Conservation (phyloP, 2,797 vertebrate genomes). For the Tragelaphus oryx region DNA sequence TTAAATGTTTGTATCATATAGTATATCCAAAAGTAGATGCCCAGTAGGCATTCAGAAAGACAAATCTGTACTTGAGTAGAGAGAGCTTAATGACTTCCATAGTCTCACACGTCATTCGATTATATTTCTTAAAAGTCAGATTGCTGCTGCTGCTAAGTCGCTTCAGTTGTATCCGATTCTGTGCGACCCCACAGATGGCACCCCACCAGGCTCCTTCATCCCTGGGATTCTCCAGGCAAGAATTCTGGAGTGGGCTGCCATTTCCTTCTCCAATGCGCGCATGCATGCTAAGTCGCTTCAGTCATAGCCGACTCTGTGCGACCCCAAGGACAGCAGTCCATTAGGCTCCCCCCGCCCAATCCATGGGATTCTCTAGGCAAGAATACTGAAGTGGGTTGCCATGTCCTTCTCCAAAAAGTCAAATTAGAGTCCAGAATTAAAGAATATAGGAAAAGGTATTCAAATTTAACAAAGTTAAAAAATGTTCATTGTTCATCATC, state of each 20-base stretch:
- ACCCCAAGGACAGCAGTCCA: not conserved
- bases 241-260: not conserved
- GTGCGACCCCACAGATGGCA: not conserved
- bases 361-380: not conserved
- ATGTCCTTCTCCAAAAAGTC: not conserved
- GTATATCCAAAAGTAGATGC: not conserved
- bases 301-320: rapidly evolving
- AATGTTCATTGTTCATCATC: not conserved
- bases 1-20: not conserved
- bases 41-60: not conserved
- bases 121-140: not conserved
- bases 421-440: not conserved
- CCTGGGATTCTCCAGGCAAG: not conserved
- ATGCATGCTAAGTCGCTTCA: not conserved
- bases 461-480: not conserved
- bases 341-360: not conserved
- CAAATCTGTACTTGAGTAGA: not conserved
- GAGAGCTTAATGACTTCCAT: not conserved
- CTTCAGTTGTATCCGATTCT: not conserved
- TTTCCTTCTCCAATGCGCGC: not conserved
- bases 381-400: not conserved
- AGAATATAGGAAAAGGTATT: not conserved
- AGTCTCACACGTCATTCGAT: not conserved
- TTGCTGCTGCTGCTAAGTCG: not conserved
- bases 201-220: not conserved